phyloP scores from a whole-genome alignment of 1,140 invertebrate genomes.

The Scaptomyza pallida region DNA sequence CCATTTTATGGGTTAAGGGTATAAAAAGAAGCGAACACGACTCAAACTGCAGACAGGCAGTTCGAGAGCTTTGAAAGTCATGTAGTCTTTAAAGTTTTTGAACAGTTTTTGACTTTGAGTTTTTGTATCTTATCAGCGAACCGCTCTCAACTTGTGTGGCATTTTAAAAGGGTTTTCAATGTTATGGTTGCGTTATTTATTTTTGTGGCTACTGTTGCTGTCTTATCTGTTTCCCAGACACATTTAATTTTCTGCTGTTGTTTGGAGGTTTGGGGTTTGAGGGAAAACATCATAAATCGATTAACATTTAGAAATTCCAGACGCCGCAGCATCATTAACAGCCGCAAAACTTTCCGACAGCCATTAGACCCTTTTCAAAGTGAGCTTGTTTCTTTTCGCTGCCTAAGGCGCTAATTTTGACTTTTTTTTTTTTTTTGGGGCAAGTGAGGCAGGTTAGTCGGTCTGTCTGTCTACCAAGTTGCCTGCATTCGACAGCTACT shows the following conservation, averaged over 20 bases:
- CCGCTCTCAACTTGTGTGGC: slow-evolving; percentile 57
- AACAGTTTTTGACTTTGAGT: slow-evolving; percentile 31
- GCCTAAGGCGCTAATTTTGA: slow-evolving; percentile 73
- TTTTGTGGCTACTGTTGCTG: slow-evolving; percentile 54
- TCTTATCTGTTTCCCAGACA: slow-evolving; percentile 61
- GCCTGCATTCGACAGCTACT: slow-evolving; percentile 59
- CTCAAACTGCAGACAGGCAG: slow-evolving; percentile 18
- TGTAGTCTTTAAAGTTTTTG: slow-evolving; percentile 45
- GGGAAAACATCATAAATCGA: slow-evolving; percentile 75
- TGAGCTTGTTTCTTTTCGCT: not conserved
- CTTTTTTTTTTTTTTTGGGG: slow-evolving; percentile 29
- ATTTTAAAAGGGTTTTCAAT: slow-evolving; percentile 58
- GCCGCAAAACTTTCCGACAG: slow-evolving; percentile 71
- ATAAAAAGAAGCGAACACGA: too few species aligned
- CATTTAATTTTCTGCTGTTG: slow-evolving; percentile 63
- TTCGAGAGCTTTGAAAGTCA: slow-evolving; percentile 28
- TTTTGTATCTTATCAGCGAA: slow-evolving; percentile 39
- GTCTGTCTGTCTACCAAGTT: slow-evolving; percentile 22
- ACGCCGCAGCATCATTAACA: slow-evolving; percentile 69
- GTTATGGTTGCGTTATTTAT: not conserved
- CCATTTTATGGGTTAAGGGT: too few species aligned
- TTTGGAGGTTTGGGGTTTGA: too few species aligned
- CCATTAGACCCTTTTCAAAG: slow-evolving; percentile 78
- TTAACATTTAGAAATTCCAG: slow-evolving; percentile 58
- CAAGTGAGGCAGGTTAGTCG: slow-evolving; percentile 26